phyloP scores from a whole-genome alignment of 2,888 invertebrate genomes.

The Caenorhabditis sulstoni region DNA sequence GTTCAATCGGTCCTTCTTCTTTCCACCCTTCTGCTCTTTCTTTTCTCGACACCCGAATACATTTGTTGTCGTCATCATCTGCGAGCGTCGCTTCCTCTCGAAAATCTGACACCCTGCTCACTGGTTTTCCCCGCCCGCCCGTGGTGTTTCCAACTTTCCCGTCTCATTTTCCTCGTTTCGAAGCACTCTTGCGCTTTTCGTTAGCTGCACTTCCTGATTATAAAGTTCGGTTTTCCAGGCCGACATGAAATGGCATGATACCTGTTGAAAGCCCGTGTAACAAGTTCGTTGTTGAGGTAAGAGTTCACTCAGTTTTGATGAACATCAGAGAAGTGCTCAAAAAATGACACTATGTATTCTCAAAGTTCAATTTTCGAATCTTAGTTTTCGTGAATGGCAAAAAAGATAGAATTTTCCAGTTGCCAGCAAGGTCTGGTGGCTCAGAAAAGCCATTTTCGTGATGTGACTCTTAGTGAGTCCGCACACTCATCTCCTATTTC shows the following conservation, averaged over 20 bases:
- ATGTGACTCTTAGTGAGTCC: too few relatives aligned
- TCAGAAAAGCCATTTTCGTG: too few relatives aligned
- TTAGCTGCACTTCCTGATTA: slow-evolving; percentile 3
- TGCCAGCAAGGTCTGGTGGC: too few relatives aligned
- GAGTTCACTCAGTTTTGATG: neutral
- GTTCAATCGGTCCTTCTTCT: slow-evolving; percentile 29
- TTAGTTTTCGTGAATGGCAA: too few relatives aligned
- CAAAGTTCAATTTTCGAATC: too few relatives aligned
- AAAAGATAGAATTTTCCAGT: too few relatives aligned
- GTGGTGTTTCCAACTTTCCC: slow-evolving; percentile 22
- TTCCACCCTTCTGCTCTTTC: neutral
- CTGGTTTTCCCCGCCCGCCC: slow-evolving; percentile 22
- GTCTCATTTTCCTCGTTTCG: slow-evolving; percentile 8
- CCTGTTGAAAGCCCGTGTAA: slow-evolving; percentile 51
- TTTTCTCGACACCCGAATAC: slow-evolving; percentile 10
- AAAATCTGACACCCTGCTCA: slow-evolving; percentile 43
- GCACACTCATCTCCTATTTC: neutral
- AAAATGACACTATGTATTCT: too few relatives aligned
- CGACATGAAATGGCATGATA: slow-evolving; percentile 50
- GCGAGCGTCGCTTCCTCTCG: slow-evolving; percentile 27
- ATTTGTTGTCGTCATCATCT: slow-evolving; percentile 51
- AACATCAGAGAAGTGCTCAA: too few relatives aligned
- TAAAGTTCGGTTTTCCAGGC: slow-evolving; percentile 6
- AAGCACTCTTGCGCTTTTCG: neutral
- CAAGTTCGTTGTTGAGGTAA: slow-evolving; percentile 49